Conservation (phyloP, 2,888 invertebrate species). For the Synergus gifuensis region DNA sequence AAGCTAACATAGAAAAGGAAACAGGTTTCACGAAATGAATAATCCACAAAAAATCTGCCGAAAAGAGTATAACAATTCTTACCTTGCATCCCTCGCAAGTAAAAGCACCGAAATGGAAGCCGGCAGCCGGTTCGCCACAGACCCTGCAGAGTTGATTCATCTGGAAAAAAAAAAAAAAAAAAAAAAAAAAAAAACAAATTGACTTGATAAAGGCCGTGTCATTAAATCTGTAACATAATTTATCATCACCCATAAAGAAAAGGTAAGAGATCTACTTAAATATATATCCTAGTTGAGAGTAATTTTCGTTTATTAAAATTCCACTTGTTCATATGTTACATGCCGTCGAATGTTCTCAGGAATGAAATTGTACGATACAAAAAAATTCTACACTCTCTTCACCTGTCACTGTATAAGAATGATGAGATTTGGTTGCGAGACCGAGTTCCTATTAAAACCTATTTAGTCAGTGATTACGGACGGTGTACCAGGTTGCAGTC, state of each 20-base stretch:
- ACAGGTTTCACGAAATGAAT: no score
- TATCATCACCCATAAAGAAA: slow-evolving; percentile 12
- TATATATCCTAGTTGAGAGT: slow-evolving; percentile 35
- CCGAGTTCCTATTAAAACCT: slow-evolving; percentile 67
- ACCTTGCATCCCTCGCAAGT: slow-evolving; percentile 76
- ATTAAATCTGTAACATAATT: slow-evolving; percentile 28
- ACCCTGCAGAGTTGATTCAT: slow-evolving; percentile 76
- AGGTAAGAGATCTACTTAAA: slow-evolving; percentile 17
- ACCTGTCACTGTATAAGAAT: slow-evolving; percentile 41
- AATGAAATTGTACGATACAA: slow-evolving; percentile 32
- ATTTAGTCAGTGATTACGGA: slow-evolving; percentile 67
- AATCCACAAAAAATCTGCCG: neutral
- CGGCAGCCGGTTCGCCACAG: slow-evolving; percentile 75
- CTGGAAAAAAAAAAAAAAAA: slow-evolving; percentile 65
- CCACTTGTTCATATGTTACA: slow-evolving; percentile 26
- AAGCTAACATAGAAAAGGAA: no score
- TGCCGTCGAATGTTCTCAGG: slow-evolving; percentile 34
- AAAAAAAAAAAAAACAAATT: slow-evolving; percentile 55
- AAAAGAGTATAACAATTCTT: slow-evolving; percentile 51
- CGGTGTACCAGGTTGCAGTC: slow-evolving; percentile 54
- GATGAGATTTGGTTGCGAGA: slow-evolving; percentile 59
- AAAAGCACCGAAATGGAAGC: slow-evolving; percentile 75
- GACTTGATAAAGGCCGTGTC: slow-evolving; percentile 12
- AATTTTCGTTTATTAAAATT: slow-evolving; percentile 37
- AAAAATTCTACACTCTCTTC: slow-evolving; percentile 29